Conservation (phyloP, 2,797 vertebrate genomes). For the Phoeniculus purpureus region DNA sequence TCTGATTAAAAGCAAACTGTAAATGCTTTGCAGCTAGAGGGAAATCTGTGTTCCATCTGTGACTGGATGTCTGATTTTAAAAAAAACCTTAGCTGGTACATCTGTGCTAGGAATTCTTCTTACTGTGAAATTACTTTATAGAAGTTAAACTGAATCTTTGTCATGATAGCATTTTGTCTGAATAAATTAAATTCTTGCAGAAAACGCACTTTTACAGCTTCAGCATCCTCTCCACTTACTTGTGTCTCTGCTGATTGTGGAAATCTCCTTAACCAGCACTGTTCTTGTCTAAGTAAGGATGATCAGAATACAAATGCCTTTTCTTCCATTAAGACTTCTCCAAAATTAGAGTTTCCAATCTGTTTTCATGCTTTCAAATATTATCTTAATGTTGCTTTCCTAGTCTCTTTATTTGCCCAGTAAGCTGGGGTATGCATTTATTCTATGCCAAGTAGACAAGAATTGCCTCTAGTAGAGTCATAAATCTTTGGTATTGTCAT, state of each 20-base stretch:
- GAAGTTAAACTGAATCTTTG: not conserved
- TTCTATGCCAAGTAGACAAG: not conserved
- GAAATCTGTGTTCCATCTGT: not conserved
- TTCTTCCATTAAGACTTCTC: not conserved
- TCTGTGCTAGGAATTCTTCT: not conserved
- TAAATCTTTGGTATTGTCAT: not conserved
- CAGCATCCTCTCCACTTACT: not conserved
- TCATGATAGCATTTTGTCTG: not conserved
- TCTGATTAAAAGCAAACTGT: not conserved
- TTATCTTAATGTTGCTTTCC: not conserved
- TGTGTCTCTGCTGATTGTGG: not conserved
- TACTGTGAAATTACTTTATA: not conserved
- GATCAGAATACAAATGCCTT: not conserved
- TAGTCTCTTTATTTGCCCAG: not conserved
- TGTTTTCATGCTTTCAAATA: not conserved
- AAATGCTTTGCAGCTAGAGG: not conserved
- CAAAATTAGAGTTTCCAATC: not conserved
- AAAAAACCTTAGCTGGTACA: not conserved
- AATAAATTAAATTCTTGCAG: not conserved
- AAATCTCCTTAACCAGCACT: not conserved
- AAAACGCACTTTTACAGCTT: not conserved
- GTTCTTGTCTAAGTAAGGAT: not conserved
- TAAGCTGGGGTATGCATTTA: not conserved
- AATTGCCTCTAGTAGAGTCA: not conserved
- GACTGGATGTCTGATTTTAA: not conserved